Percentiles rank a stretch among this genome's conserved stretches.
Evolutionary conservation across 1,140 invertebrate genomes (phyloP).

Genomic region (Scylla paramamosain): DNA sequence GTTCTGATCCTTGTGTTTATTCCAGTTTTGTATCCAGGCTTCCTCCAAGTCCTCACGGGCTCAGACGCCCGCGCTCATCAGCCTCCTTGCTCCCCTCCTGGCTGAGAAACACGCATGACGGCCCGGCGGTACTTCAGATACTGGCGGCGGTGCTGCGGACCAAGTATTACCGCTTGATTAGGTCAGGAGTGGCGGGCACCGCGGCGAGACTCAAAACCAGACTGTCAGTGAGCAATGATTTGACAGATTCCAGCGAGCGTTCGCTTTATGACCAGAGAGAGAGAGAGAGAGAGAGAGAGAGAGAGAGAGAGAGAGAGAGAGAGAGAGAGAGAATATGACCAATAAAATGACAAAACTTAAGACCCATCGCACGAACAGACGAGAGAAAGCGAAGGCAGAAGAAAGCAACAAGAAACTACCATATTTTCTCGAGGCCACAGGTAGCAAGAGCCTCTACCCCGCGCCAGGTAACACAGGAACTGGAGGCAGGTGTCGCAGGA

Average conservation of each 20-base stretch:
- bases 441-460: not conserved
- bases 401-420: not conserved
- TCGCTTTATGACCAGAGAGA: not conserved
- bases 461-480: not conserved
- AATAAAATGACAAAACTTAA: too few species aligned
- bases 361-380: too few species aligned
- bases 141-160: not conserved
- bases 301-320: too few species aligned
- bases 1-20: too few species aligned
- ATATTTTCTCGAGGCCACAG: not conserved
- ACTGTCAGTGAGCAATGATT: conserved; percentile 11
- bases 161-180: not conserved
- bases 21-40: too few species aligned
- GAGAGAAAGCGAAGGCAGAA: too few species aligned
- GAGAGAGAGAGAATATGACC: too few species aligned
- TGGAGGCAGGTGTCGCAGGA: not conserved
- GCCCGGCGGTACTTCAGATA: not conserved
- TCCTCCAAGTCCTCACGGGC: too few species aligned
- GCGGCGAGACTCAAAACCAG: not conserved
- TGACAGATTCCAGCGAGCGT: not conserved
- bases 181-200: conserved; percentile 5
- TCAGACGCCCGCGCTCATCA: too few species aligned
- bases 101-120: too few species aligned
- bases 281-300: not conserved
- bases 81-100: too few species aligned